These are phyloP conservation scores for Mandrillus leucophaeus DNA, from an alignment of 2,113 vertebrate species.

Conservation along the genomic window DNA sequence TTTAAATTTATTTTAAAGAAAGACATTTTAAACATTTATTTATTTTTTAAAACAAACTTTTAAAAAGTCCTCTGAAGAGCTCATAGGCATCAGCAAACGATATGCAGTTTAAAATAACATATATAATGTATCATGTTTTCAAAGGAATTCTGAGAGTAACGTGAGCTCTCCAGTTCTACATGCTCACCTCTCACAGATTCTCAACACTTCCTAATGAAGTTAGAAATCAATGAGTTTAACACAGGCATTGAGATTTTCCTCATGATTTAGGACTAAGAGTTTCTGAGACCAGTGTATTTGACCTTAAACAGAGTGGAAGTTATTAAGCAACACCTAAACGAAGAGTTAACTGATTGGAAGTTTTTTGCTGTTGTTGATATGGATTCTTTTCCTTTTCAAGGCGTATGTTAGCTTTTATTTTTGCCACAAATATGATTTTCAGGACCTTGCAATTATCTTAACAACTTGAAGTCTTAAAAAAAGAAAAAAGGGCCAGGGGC, in stretches of 20 bases:
- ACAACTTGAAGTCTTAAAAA: background rate
- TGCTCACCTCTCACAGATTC: background rate
- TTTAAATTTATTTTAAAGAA: no score
- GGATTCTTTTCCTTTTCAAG: background rate
- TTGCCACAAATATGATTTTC: background rate
- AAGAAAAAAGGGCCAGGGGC: background rate
- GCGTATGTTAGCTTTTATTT: background rate
- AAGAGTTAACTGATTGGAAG: background rate
- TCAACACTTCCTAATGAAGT: background rate
- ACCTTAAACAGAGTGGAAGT: background rate
- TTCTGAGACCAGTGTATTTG: background rate
- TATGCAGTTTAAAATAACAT: background rate
- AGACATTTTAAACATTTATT: background rate
- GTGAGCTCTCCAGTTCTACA: background rate
- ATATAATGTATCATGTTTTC: background rate
- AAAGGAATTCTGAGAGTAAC: slow-evolving; percentile 2
- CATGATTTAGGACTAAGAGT: background rate
- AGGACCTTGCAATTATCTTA: background rate
- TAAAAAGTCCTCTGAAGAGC: background rate
- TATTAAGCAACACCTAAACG: background rate
- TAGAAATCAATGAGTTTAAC: background rate
- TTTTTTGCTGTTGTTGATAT: background rate
- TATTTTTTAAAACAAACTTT: background rate
- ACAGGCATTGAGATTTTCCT: background rate
- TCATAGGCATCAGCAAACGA: slow-evolving; percentile 34